Conservation (phyloP, 2,113 vertebrate genomes). For the Amphilophus citrinellus region DNA sequence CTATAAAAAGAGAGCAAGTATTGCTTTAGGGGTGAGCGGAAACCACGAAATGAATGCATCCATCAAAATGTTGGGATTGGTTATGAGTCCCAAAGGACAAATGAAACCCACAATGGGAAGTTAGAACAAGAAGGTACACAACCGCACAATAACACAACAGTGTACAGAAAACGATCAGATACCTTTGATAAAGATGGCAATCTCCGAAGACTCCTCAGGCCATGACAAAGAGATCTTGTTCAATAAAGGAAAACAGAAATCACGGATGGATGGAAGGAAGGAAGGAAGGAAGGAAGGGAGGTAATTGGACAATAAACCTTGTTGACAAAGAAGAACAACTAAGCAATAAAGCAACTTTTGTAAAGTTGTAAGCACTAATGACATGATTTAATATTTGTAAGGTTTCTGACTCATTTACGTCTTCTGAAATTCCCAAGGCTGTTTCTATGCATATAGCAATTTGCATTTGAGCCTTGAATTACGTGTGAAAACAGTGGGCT, state of each 20-base stretch:
- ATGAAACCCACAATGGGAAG: conserved; percentile 54
- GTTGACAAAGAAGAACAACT: conserved; percentile 22
- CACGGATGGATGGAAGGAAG: neutral
- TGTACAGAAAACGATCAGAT: conserved; percentile 42
- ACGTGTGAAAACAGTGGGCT: conserved; percentile 15
- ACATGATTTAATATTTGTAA: conserved; percentile 29
- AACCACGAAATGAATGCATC: conserved; percentile 65
- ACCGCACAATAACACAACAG: conserved; percentile 54
- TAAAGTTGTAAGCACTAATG: conserved; percentile 43
- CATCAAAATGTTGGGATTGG: conserved; percentile 66
- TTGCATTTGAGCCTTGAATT: conserved; percentile 28
- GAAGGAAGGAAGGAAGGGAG: neutral
- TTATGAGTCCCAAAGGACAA: conserved; percentile 67
- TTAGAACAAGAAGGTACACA: conserved; percentile 39
- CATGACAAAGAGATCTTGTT: conserved; percentile 49
- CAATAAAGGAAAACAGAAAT: conserved; percentile 25
- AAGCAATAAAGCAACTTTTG: conserved; percentile 50
- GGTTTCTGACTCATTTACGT: neutral
- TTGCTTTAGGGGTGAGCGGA: conserved; percentile 57
- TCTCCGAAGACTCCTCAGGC: conserved; percentile 49
- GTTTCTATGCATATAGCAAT: neutral
- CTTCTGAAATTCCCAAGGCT: neutral
- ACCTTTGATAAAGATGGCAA: conserved; percentile 52
- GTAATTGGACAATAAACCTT: conserved; percentile 42
- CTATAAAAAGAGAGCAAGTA: conserved; percentile 52